phyloP scores from a whole-genome alignment of 2,113 vertebrate genomes.

The Dromaius novaehollandiae region DNA sequence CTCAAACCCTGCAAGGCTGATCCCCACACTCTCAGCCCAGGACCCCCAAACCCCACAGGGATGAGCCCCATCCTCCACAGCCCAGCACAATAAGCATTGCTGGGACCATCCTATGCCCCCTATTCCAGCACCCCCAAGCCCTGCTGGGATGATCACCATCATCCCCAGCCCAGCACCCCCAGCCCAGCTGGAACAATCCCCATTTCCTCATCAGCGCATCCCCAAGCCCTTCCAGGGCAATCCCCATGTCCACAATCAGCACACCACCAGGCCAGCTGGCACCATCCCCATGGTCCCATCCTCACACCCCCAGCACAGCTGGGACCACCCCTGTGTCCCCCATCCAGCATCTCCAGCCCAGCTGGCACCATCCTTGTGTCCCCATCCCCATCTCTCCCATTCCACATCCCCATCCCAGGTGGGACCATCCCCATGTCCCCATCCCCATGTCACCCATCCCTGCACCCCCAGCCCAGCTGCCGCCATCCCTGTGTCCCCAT shows the following conservation, averaged over 20 bases:
- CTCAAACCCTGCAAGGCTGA: too few species aligned
- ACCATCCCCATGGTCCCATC: not conserved
- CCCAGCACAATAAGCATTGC: not conserved
- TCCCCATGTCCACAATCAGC: too few species aligned
- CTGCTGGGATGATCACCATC: not conserved
- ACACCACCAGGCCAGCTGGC: too few species aligned
- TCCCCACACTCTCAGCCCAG: not conserved
- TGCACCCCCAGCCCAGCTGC: too few species aligned
- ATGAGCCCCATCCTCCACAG: not conserved
- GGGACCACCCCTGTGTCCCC: too few species aligned
- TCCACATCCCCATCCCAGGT: not conserved
- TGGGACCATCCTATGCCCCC: not conserved
- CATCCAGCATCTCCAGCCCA: too few species aligned
- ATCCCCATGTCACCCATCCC: not conserved
- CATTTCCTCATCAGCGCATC: too few species aligned
- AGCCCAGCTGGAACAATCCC: not conserved
- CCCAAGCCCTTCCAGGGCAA: too few species aligned
- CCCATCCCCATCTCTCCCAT: too few species aligned
- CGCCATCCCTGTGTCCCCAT: too few species aligned
- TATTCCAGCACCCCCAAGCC: not conserved
- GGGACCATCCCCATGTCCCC: not conserved
- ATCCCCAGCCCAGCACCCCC: not conserved
- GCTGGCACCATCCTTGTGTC: too few species aligned
- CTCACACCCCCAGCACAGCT: not conserved
- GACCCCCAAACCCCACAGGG: not conserved